Base-by-base conservation (phyloP, 2,888 invertebrate genomes). In the Zele albiditarsus region DNA sequence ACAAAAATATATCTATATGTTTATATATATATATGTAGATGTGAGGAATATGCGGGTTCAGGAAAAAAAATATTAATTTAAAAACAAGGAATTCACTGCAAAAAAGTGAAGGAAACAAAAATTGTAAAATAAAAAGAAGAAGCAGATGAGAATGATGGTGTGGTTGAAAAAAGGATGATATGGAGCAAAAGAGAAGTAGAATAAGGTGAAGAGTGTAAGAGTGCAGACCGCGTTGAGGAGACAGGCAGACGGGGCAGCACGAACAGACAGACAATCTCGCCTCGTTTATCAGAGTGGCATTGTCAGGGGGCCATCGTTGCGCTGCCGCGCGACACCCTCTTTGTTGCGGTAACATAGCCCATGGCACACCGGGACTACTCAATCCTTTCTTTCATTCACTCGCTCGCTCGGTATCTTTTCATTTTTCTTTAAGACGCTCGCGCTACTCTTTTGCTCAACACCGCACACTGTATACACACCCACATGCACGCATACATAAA, bases 201-300 rank as follows among this genome's bases (percentile, higher is more conserved):
- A 58, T 57, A 53, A 70, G 31, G 38, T 57, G 71, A 49, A 46
- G 57, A 46, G 28, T 38, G 25, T 16, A 25, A 71, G 74, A 73
- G 69, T 71, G 71, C 75, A 57, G 28, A 23, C 53, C 3, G 8
- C 57, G 58, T 76, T 70, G 75, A 65, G 62, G 71, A 81, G 79
- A 80, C 78, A 77, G 77, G 76, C 78, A 75, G 78, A 83, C 81
- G 79, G 80, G 80, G 78, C 80, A 80, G 66, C 65, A 78, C 77
- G 75, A 80, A 83, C 85, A 82, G 82, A 84, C 86, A 85, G 85
- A 87, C 87, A 88, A 88, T 88, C 87, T 87, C 84, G 83, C 84
- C 87, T 88, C 88, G 88, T 88, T 88, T 88, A 88, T 88, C 88
- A 88, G 88, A 83, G 81, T 80, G 81, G 86, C 83, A 87, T 87